A percentile compares a stretch with the other conserved stretches of the same genome.
Evolutionary conservation across 2,888 invertebrate genomes (phyloP).

Genomic region (Melikaiella ostensackeni): DNA sequence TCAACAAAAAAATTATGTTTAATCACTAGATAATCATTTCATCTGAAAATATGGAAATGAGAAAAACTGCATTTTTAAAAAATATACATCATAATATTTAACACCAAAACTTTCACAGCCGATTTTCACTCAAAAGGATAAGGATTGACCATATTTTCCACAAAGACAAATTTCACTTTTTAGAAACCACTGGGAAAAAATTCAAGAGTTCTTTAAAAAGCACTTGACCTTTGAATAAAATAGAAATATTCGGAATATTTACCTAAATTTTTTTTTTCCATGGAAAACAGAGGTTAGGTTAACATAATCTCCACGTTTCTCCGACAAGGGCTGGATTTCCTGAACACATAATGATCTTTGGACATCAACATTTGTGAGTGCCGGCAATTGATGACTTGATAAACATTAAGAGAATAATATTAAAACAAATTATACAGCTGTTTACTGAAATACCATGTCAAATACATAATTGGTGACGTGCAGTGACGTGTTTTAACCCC

Average conservation of each 20-base stretch:
- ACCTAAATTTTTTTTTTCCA: conserved; percentile 12
- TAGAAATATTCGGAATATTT: conserved; percentile 3
- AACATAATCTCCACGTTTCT: conserved; percentile 32
- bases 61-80: neutral
- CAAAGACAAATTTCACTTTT: neutral
- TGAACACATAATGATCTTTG: conserved; percentile 30
- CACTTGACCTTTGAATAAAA: no score
- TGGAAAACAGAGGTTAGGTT: conserved; percentile 27
- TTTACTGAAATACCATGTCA: neutral
- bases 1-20: no score
- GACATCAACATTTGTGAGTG: conserved; percentile 35
- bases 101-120: neutral
- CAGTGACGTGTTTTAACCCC: conserved; percentile 23
- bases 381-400: neutral
- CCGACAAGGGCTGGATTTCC: conserved; percentile 11
- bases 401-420: conserved; percentile 4
- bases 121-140: neutral
- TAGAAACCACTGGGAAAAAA: neutral
- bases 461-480: conserved; percentile 34
- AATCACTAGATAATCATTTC: no score
- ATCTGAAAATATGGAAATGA: neutral
- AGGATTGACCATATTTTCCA: neutral
- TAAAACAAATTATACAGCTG: conserved; percentile 9
- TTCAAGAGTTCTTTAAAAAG: neutral
- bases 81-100: neutral